Evolutionary conservation across 2,797 vertebrate species (phyloP), one percentile per base, ranked within the genome.

Genomic region (Sebastes vulpes): DNA sequence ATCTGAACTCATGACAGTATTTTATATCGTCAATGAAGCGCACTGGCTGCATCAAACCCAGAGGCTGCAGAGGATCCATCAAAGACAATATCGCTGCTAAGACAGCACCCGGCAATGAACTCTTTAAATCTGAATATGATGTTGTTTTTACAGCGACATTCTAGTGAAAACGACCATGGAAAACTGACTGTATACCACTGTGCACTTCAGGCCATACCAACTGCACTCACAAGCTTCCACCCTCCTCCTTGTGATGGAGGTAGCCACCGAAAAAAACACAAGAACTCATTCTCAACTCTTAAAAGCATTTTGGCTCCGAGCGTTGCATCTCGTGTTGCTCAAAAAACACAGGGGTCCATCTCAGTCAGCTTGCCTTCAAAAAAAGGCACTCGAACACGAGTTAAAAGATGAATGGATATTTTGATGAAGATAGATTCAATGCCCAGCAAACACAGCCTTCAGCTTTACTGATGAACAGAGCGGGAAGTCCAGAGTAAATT

Each of bases 51-150:
- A 82, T 81, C 23, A 60, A 82, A 77, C 59, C 63, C 58, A 77
- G 72, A 70, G 82, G 81, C 82, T 32, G 73, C 73, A 72, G 75
- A 79, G 69, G 31, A 87, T 84, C 72, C 70, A 82, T 88, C 82
- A 87, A 87, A 82, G 77, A 46, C 75, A 77, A 64, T 25, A 64
- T 14, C 57, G 58, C 66, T 60, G 53, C 64, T 64, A 59, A 71
- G 65, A 73, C 67, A 85, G 78, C 35, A 38, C 65, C 61, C 65
- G 75, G 52, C 46, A 80, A 28, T 72, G 53, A 80, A 77, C 72
- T 60, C 53, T n/a, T 81, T 23, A 42, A 58, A 83, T 80, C 52
- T 76, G 50, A 85, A 78, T 77, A 68, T 78, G 59, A 60, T 65
- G 54, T 46, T 79, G 29, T 66, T 84, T 74, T 56, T 25, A 57